Evolutionary conservation across 2,888 invertebrate species (phyloP).

Genomic region (Troilus luridus): DNA sequence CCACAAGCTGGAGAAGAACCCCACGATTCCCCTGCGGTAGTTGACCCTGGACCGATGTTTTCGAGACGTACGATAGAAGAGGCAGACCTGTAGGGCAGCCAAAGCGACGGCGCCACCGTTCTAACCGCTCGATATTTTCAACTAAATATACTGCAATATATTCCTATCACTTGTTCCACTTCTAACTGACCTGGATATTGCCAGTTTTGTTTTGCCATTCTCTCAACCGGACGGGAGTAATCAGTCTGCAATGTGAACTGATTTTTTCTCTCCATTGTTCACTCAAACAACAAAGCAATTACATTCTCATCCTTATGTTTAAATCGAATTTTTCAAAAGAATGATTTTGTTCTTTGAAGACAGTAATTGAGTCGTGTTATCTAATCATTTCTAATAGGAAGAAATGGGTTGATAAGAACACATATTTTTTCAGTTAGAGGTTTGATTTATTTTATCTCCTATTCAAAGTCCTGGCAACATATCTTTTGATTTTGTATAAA

Average conservation of each 20-base stretch:
- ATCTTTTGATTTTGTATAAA: neutral
- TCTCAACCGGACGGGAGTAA: neutral
- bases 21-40: neutral
- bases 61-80: conserved; percentile 1
- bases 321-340: neutral
- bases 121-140: conserved; percentile 19
- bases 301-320: neutral
- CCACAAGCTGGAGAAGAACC: neutral
- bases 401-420: neutral
- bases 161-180: neutral
- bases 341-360: neutral
- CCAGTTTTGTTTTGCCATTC: neutral
- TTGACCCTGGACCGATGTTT: conserved; percentile 31
- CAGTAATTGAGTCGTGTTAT: neutral
- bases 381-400: neutral
- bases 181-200: conserved; percentile 9
- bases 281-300: neutral
- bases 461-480: neutral
- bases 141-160: conserved; percentile 31
- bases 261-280: neutral
- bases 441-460: conserved; percentile 24
- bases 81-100: neutral
- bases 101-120: neutral
- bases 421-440: neutral
- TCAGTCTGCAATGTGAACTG: neutral